Percentiles rank a stretch among this genome's conserved stretches.
phyloP scores from a whole-genome alignment of 92 coral and sea anemone genomes.

The Palythoa heliodiscus region DNA sequence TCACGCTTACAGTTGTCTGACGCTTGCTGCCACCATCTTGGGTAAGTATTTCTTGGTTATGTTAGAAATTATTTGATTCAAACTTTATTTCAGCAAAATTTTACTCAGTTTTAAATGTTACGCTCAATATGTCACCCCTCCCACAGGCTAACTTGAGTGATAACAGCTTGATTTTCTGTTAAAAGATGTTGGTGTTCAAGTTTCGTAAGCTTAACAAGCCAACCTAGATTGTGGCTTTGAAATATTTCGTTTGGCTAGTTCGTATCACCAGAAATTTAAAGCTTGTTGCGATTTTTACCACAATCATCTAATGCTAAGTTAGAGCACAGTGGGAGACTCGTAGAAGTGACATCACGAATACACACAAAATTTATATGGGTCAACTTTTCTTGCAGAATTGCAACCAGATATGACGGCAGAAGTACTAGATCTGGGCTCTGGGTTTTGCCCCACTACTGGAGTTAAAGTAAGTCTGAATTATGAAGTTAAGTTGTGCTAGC shows the following conservation, averaged over 20 bases:
- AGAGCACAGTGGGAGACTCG: not conserved
- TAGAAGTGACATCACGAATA: slow-evolving; percentile 1
- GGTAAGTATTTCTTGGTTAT: not conserved
- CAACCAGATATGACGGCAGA: slow-evolving; percentile 22
- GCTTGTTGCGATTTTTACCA: not conserved
- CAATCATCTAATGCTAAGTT: not conserved
- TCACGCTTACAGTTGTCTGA: not conserved
- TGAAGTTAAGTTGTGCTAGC: not conserved
- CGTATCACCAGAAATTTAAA: too few species aligned
- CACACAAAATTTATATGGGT: not conserved
- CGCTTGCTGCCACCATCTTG: slow-evolving; percentile 23
- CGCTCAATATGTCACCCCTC: too few species aligned
- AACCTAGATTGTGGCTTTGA: not conserved
- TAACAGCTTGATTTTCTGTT: too few species aligned
- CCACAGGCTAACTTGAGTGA: not conserved
- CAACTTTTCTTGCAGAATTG: slow-evolving; percentile 16
- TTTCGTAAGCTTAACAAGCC: too few species aligned
- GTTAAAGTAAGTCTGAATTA: slow-evolving; percentile 5
- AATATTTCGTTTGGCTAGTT: not conserved
- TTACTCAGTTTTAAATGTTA: not conserved
- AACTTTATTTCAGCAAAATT: not conserved
- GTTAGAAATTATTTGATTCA: not conserved
- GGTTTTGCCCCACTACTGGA: slow-evolving; percentile 17
- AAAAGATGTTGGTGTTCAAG: too few species aligned
- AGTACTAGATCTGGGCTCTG: slow-evolving; percentile 13